These are phyloP conservation scores for Diplogasteroides magnus DNA, from an alignment of 1,140 invertebrate genomes.

Conservation along the genomic window DNA sequence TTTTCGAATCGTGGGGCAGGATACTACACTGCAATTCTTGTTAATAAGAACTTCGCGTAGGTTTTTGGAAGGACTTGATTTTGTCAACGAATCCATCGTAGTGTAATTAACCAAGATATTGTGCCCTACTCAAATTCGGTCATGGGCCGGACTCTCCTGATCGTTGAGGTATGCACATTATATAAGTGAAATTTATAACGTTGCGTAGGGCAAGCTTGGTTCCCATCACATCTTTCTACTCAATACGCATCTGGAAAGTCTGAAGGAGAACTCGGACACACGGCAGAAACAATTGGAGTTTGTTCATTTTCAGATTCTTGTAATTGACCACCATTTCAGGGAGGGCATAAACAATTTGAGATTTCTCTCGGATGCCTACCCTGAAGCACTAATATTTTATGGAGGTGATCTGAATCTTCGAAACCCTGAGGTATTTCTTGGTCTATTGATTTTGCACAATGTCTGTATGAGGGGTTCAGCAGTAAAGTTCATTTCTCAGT, in stretches of 20 bases:
- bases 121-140: conserved; percentile 36
- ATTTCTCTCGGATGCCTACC: conserved; percentile 1
- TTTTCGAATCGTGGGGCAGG: conserved; percentile 19
- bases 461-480: too few species aligned
- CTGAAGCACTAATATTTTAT: conserved; percentile 13
- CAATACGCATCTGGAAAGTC: conserved; percentile 45
- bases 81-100: too few species aligned
- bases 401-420: conserved; percentile 24
- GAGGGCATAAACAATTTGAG: conserved; percentile 38
- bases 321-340: too few species aligned
- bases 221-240: conserved; percentile 33
- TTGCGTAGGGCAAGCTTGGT: conserved; percentile 28
- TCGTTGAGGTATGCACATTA: conserved; percentile 56
- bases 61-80: too few species aligned
- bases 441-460: too few species aligned
- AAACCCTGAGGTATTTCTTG: too few species aligned
- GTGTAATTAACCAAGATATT: conserved; percentile 31
- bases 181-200: conserved; percentile 5
- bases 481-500: too few species aligned
- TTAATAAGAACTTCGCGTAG: conserved; percentile 25
- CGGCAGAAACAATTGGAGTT: neutral
- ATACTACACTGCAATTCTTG: conserved; percentile 43
- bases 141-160: conserved; percentile 37
- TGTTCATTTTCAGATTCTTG: too few species aligned
- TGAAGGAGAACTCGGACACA: conserved; percentile 23